Percentiles rank a stretch among this genome's conserved stretches.
Conservation (phyloP, 2,888 invertebrate genomes). For the Pegoplata infirma region DNA sequence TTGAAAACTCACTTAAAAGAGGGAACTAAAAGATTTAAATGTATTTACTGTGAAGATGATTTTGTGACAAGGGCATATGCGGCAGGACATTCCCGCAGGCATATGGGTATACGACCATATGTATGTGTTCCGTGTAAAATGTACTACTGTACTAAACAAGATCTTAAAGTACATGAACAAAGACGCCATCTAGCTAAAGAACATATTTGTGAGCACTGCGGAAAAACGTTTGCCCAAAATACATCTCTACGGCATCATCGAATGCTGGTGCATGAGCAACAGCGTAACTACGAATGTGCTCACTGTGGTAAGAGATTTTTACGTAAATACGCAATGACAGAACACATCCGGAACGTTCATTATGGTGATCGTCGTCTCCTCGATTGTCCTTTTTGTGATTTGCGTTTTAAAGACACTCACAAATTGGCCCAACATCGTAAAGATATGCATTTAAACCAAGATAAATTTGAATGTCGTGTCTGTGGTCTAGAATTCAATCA, state of each 20-base stretch:
- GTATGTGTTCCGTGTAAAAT: slow-evolving; percentile 60
- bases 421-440: slow-evolving; percentile 60
- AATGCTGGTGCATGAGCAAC: slow-evolving; percentile 51
- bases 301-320: slow-evolving; percentile 57
- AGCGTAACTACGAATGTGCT: slow-evolving; percentile 55
- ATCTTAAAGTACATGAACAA: slow-evolving; percentile 56
- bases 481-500: slow-evolving; percentile 60
- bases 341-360: slow-evolving; percentile 60
- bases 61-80: slow-evolving; percentile 59
- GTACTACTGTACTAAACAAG: slow-evolving; percentile 61
- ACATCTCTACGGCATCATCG: slow-evolving; percentile 55
- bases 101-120: slow-evolving; percentile 59
- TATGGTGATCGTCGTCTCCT: slow-evolving; percentile 52
- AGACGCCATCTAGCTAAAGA: slow-evolving; percentile 57
- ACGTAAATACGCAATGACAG: slow-evolving; percentile 57
- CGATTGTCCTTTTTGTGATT: slow-evolving; percentile 59
- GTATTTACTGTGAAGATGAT: slow-evolving; percentile 60
- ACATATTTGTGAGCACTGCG: slow-evolving; percentile 58
- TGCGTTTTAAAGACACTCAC: slow-evolving; percentile 59
- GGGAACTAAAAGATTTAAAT: slow-evolving; percentile 51
- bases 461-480: slow-evolving; percentile 55
- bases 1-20: slow-evolving; percentile 51
- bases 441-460: slow-evolving; percentile 59
- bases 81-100: slow-evolving; percentile 56
- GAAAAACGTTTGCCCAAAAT: slow-evolving; percentile 60